Conservation (phyloP, 2,113 vertebrate species). For the Xiphorhynchus elegans region DNA sequence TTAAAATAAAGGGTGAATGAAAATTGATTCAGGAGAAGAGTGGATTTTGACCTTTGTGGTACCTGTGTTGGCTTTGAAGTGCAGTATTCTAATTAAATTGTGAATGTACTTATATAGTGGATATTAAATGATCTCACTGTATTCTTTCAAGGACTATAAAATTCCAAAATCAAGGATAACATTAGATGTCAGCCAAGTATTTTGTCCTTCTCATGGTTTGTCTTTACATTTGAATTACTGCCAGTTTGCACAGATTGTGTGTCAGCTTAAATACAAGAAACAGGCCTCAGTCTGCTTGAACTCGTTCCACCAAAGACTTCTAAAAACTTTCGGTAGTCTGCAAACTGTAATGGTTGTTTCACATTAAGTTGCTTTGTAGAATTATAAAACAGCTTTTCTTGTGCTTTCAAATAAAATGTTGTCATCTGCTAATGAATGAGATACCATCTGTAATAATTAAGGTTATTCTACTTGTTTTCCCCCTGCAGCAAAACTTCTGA, state of each 20-base stretch:
- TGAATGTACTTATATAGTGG: neutral
- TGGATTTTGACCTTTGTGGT: conserved; percentile 53
- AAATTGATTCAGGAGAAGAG: neutral
- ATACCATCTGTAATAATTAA: conserved; percentile 75
- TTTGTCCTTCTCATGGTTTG: conserved; percentile 73
- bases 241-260: conserved; percentile 76
- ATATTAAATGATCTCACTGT: conserved; percentile 56
- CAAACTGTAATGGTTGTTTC: conserved; percentile 54
- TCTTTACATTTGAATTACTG: conserved; percentile 71
- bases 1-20: conserved; percentile 49
- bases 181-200: conserved; percentile 72
- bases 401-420: conserved; percentile 75
- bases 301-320: conserved; percentile 70
- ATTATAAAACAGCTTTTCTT: conserved; percentile 72
- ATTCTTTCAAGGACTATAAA: conserved; percentile 59
- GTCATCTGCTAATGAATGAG: conserved; percentile 70
- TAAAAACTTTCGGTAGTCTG: conserved; percentile 68
- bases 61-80: neutral
- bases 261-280: conserved; percentile 73
- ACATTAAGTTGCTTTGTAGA: conserved; percentile 73
- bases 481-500: conserved; percentile 73
- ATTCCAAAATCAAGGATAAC: conserved; percentile 59
- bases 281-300: conserved; percentile 70
- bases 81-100: conserved; percentile 44
- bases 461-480: conserved; percentile 68